These are phyloP conservation scores for Epinotia ramella DNA, from an alignment of 2,888 invertebrate species.

Conservation along the genomic window DNA sequence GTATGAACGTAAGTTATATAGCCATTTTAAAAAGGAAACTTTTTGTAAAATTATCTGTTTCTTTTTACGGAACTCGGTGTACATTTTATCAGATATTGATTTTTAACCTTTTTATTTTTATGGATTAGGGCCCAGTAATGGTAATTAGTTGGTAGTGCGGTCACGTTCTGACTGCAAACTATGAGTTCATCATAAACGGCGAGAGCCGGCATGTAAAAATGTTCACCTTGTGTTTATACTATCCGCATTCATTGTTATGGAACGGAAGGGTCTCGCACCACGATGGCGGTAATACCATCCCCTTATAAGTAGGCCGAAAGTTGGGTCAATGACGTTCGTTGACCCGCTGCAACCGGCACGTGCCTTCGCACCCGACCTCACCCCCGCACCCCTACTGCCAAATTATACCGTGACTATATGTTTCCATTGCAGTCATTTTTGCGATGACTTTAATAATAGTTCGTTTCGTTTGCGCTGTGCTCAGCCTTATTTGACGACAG, in stretches of 20 bases:
- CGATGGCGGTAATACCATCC: constrained; percentile 75
- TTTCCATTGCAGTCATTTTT: constrained; percentile 1
- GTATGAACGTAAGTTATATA: too few relatives aligned
- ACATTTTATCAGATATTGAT: background rate
- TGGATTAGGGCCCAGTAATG: background rate
- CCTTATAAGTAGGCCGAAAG: constrained; percentile 75
- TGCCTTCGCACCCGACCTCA: constrained; percentile 48
- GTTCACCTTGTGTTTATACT: background rate
- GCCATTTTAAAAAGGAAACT: too few relatives aligned
- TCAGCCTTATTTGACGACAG: background rate
- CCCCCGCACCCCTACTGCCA: constrained; percentile 22
- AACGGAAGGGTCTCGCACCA: constrained; percentile 3
- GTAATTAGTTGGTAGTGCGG: too few relatives aligned
- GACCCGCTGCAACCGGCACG: constrained; percentile 62
- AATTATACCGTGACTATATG: constrained; percentile 40
- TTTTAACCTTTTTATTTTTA: background rate
- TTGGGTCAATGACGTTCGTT: constrained; percentile 85
- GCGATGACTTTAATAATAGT: constrained; percentile 3
- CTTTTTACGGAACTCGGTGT: too few relatives aligned
- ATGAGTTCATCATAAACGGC: background rate
- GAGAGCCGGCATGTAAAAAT: background rate
- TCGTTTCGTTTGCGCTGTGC: background rate
- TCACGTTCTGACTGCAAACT: background rate
- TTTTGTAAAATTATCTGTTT: too few relatives aligned
- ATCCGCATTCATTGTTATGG: background rate